These are phyloP conservation scores for Drosophila rufa DNA, from an alignment of 1,140 invertebrate genomes.

Conservation along the genomic window DNA sequence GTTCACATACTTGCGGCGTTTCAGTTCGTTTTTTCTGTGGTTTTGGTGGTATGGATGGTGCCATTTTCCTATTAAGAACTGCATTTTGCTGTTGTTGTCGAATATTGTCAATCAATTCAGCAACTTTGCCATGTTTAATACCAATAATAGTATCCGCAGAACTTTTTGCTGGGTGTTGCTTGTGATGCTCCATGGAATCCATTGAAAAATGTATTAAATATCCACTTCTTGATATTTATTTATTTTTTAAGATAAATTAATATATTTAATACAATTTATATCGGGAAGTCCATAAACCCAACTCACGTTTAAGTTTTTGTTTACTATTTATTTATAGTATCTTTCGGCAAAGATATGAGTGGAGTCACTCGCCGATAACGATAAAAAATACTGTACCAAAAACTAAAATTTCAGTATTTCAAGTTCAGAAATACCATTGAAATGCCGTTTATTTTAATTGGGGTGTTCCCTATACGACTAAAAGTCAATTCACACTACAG, in stretches of 20 bases:
- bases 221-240: background rate
- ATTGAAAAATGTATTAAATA: conserved; percentile 2
- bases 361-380: too few species aligned
- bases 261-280: background rate
- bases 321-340: background rate
- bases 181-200: conserved; percentile 33
- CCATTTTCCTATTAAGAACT: conserved; percentile 8
- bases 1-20: conserved; percentile 55
- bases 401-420: too few species aligned
- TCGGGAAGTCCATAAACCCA: background rate
- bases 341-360: background rate
- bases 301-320: background rate
- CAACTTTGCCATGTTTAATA: conserved; percentile 45
- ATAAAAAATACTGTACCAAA: too few species aligned
- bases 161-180: background rate
- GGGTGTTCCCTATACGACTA: too few species aligned
- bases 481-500: too few species aligned
- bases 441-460: too few species aligned
- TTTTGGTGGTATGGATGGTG: conserved; percentile 59
- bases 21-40: conserved; percentile 43
- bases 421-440: too few species aligned
- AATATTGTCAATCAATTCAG: conserved; percentile 52
- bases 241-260: too few species aligned
- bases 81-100: conserved; percentile 37
- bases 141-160: conserved; percentile 14